Evolutionary conservation across 2,113 vertebrate species (phyloP), one percentile per base, ranked within the genome.

Genomic region (Glaucomys volans): DNA sequence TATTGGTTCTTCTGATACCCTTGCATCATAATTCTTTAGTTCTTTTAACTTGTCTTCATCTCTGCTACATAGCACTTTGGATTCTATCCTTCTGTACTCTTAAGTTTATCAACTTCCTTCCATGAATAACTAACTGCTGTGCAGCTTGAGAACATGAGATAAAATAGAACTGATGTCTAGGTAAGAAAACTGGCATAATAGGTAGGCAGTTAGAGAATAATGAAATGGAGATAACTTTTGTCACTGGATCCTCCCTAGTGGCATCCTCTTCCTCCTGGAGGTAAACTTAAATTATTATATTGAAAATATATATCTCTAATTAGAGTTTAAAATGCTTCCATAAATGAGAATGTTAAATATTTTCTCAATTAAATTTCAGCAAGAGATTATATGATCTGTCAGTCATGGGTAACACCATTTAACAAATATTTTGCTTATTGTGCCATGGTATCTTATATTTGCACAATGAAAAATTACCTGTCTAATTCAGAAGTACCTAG

Each of bases 1-100:
- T 47, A 13, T 66, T 82, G 50, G 16, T 14, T 85, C 5, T 77
- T 80, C 71, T 72, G 52, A n/a, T 14, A 57, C 1, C 18, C 0
- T 62, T 17, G 71, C 26, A 75, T 89, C 16, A 10, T 87, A 87
- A 80, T 87, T 96, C 83, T 94, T 64, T 2, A 17, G 16, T 87
- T 96, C 66, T 92, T 87, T 82, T 76, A 77, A n/a, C 52, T 76
- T 71, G 37, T n/a, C 24, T 94, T 96, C 35, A 59, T 85, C 22
- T 64, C 11, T 87, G 80, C 57, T 62, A 50, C 62, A 22, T 52
- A 76, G 20, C 47, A 80, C 9, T 71, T 92, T n/a, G n/a, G n/a
- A n/a, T n/a, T n/a, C n/a, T 87, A 0, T 76, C 42, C 16, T 72
- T 22, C n/a, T 44, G 75, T 44, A 85, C 7, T 37, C 92, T 92